Evolutionary conservation across 2,888 invertebrate species (phyloP), one percentile per base, ranked within the genome.

Genomic region (Dioctria rufipes): DNA sequence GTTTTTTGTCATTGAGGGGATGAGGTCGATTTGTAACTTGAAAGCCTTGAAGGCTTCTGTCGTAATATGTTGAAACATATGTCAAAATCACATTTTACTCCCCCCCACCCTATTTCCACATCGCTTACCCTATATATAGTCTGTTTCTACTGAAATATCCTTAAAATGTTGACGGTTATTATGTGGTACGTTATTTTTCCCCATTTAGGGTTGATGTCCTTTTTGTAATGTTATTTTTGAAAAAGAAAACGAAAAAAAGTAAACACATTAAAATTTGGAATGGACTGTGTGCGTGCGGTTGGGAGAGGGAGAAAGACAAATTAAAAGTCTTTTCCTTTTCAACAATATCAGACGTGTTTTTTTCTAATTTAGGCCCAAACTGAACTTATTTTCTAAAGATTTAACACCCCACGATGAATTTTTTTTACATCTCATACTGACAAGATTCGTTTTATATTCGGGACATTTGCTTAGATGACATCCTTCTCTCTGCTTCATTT

Each of bases 51-150:
- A 49, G 63, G 46, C 63, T 66, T 67, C 8, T 79, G 67, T 58
- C 37, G 37, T 67, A 58, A 79, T 67, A 58, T 67, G 78, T 6
- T 42, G 67, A 67, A 60, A 79, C 78, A 79, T 79, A 79, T 79
- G 78, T 79, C 78, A 66, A 67, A 79, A 67, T 79, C 78, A 58
- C 78, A 67, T 67, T 54, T 54, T 43, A 71, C 39, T 25, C 13
- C 40, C 43, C 43, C 66, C 61, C 5, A 5, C 77, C 61, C 49
- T 43, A n/a, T n/a, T n/a, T n/a, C n/a, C n/a, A n/a, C n/a, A n/a
- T n/a, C 39, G 37, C n/a, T n/a, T n/a, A n/a, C n/a, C n/a, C n/a
- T n/a, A n/a, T n/a, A n/a, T n/a, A n/a, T n/a, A n/a, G n/a, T n/a
- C n/a, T n/a, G n/a, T n/a, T n/a, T 37, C 49, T 46, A 46, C 3